These are phyloP conservation scores for Drosophila pseudotalamancana DNA, from an alignment of 2,888 invertebrate genomes.

Conservation along the genomic window DNA sequence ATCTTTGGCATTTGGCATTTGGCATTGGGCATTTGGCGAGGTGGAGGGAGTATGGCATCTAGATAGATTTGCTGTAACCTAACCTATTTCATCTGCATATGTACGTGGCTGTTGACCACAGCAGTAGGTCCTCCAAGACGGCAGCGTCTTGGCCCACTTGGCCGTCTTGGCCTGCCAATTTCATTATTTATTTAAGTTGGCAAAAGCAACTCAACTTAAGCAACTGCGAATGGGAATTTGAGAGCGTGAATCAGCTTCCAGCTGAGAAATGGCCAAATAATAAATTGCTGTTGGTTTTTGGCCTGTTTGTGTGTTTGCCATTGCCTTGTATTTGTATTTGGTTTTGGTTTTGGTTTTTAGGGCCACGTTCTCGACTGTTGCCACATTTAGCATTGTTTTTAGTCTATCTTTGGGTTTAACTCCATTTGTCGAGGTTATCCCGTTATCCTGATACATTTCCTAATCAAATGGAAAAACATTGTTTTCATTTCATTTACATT, in stretches of 20 bases:
- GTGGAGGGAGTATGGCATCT: slow-evolving; percentile 16
- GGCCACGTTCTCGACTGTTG: slow-evolving; percentile 18
- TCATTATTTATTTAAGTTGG: slow-evolving; percentile 76
- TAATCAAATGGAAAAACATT: slow-evolving; percentile 57
- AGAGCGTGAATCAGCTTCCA: slow-evolving; percentile 1
- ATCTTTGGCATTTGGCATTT: slow-evolving; percentile 25
- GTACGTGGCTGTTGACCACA: slow-evolving; percentile 25
- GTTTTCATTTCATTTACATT: slow-evolving; percentile 76
- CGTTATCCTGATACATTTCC: slow-evolving; percentile 45
- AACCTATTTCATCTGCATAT: slow-evolving; percentile 28
- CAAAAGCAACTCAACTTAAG: slow-evolving; percentile 40
- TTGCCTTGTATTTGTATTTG: slow-evolving; percentile 34
- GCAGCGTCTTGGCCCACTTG: slow-evolving; percentile 45
- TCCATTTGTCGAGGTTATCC: slow-evolving; percentile 27
- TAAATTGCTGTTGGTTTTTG: slow-evolving; percentile 66
- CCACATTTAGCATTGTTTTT: slow-evolving; percentile 38
- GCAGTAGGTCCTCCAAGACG: slow-evolving; percentile 3
- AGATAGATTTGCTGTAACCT: slow-evolving; percentile 45
- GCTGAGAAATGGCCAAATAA: slow-evolving; percentile 64
- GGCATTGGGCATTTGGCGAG: no score
- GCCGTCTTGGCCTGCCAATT: slow-evolving; percentile 61
- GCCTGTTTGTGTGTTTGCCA: slow-evolving; percentile 40
- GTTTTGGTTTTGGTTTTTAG: slow-evolving; percentile 21
- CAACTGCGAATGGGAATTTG: slow-evolving; percentile 1
- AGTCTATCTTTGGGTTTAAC: slow-evolving; percentile 33